Evolutionary conservation across 2,888 invertebrate genomes (phyloP).

Genomic region (Platycnemis pennipes): DNA sequence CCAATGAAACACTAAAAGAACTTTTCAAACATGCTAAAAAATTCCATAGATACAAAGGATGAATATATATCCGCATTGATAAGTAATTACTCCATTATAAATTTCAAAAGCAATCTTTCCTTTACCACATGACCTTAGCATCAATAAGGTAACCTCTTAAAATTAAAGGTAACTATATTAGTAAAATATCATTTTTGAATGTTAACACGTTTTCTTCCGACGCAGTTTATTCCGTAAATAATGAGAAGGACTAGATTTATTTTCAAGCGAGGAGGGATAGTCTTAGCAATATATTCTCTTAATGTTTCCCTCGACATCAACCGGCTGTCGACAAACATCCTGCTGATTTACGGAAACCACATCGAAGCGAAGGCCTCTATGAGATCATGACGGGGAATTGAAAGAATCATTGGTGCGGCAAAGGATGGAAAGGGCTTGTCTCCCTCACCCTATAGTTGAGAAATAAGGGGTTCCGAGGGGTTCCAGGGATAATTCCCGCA

Average conservation of each 20-base stretch:
- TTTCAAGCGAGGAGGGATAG: neutral
- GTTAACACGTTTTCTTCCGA: neutral
- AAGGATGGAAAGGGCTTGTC: neutral
- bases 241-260: neutral
- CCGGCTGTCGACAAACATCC: neutral
- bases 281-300: neutral
- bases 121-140: too few relatives aligned
- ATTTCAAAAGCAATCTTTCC: too few relatives aligned
- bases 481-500: too few relatives aligned
- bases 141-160: too few relatives aligned
- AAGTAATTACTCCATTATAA: too few relatives aligned
- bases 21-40: too few relatives aligned
- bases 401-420: neutral
- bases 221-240: neutral
- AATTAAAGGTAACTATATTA: too few relatives aligned
- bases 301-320: neutral
- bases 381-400: neutral
- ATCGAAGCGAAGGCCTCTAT: neutral
- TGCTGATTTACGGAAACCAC: neutral
- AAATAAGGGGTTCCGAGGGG: too few relatives aligned
- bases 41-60: too few relatives aligned
- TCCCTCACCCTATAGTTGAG: too few relatives aligned
- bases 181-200: neutral
- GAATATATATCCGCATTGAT: too few relatives aligned
- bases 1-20: too few relatives aligned